A percentile compares a stretch with the other conserved stretches of the same genome.
Evolutionary conservation across 2,113 vertebrate genomes (phyloP).

Genomic region (Mormyrus iriodes): DNA sequence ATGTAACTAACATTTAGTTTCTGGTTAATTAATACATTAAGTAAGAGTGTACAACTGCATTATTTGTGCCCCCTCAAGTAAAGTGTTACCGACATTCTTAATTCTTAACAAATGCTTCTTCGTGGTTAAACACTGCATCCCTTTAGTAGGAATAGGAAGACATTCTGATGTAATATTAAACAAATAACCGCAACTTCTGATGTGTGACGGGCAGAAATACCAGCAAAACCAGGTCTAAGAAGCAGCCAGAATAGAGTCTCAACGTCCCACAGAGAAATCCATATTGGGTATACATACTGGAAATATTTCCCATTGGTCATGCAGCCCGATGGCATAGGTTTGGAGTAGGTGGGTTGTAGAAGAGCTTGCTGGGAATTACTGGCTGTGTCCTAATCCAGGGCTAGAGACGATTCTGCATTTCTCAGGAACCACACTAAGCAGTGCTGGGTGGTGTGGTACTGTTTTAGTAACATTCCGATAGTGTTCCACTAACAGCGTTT

Average conservation of each 20-base stretch:
- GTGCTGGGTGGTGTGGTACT: background rate
- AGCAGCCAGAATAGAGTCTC: background rate
- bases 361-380: background rate
- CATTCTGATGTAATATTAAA: background rate
- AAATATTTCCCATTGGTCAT: constrained; percentile 16
- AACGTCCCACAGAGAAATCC: background rate
- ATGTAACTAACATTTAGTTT: background rate
- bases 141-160: background rate
- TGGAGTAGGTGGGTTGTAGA: background rate
- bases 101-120: background rate
- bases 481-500: background rate
- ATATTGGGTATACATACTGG: background rate
- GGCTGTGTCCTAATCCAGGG: background rate
- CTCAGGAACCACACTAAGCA: background rate
- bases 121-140: background rate
- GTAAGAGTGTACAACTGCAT: background rate
- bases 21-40: background rate
- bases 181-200: background rate
- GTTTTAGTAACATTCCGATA: background rate
- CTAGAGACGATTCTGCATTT: background rate
- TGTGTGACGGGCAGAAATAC: background rate
- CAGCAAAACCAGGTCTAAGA: background rate
- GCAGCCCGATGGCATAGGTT: background rate
- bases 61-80: background rate
- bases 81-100: background rate